Evolutionary conservation across 2,797 vertebrate species (phyloP).

Genomic region (Tangara arthus): DNA sequence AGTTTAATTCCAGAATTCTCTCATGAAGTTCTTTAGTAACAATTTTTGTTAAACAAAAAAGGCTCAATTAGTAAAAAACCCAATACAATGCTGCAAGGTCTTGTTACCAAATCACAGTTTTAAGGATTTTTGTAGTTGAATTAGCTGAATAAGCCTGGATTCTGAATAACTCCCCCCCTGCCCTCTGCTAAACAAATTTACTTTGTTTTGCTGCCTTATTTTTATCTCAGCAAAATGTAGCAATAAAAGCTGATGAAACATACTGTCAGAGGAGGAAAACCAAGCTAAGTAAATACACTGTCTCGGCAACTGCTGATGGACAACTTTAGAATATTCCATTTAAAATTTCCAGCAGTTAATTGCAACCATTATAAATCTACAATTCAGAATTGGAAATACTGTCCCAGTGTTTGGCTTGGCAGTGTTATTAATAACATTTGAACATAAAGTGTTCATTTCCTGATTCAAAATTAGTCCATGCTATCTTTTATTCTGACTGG

Average conservation of each 20-base stretch:
- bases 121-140: background rate
- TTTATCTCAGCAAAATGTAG: slow-evolving; percentile 33
- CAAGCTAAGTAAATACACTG: background rate
- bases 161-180: background rate
- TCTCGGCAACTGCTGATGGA: background rate
- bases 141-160: background rate
- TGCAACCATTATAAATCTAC: background rate
- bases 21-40: background rate
- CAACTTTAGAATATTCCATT: background rate
- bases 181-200: background rate
- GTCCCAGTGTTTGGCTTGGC: background rate
- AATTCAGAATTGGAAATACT: background rate
- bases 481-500: background rate
- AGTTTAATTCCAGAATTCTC: background rate
- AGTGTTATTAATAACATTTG: background rate
- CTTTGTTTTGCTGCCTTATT: background rate
- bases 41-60: background rate
- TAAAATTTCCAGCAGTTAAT: background rate
- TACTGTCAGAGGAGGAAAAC: background rate
- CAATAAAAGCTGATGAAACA: background rate
- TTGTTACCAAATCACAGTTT: background rate
- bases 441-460: background rate
- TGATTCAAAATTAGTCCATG: background rate
- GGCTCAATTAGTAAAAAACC: background rate
- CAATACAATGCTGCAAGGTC: background rate